Evolutionary conservation across 2,797 vertebrate species (phyloP), one percentile per base, ranked within the genome.

Genomic region (Lates japonicus): DNA sequence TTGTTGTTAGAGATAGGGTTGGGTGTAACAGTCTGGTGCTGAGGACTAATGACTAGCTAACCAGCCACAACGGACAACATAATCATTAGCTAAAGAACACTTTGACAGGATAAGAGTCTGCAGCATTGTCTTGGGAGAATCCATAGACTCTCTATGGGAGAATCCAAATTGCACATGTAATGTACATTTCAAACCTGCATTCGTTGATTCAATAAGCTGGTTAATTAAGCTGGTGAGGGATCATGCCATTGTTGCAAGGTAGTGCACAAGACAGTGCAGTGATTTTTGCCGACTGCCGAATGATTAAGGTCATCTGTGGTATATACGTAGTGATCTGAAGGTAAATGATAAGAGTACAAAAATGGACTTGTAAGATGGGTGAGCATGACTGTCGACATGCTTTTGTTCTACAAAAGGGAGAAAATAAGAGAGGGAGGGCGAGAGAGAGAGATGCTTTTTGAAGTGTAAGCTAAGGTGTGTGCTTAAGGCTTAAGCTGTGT

Each of bases 401-500:
- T 44, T 66, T 20, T 39, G 37, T 61, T 42, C 22, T 63, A 17
- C 44, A 29, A 58, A 17, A n/a, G 16, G 35, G 13, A 65, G 22
- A 67, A 17, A 48, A 52, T 10, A 25, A 46, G n/a, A 33, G 9
- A 70, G 20, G 22, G 20, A 57, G 13, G 33, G 37, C 58, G 49
- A 55, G 35, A 63, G 3, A 67, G 35, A 29, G 48, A 66, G 67
- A 80, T 73, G 46, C 55, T 68, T 87, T 78, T 49, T 73, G 11
- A 80, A 84, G 65, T 63, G 19, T 66, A 81, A 70, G 35, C 71
- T 71, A 70, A 86, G 69, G 81, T 80, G 80, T 86, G 83, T 87
- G 29, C 79, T 83, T 65, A 57, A 51, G 48, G 73, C 33, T 81
- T 51, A 20, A 70, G 22, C 65, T 6, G 20, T 63, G 57, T 78